A percentile compares a stretch with the other conserved stretches of the same genome.
Evolutionary conservation across 2,113 vertebrate genomes (phyloP).

Genomic region (Lophochroa leadbeateri): DNA sequence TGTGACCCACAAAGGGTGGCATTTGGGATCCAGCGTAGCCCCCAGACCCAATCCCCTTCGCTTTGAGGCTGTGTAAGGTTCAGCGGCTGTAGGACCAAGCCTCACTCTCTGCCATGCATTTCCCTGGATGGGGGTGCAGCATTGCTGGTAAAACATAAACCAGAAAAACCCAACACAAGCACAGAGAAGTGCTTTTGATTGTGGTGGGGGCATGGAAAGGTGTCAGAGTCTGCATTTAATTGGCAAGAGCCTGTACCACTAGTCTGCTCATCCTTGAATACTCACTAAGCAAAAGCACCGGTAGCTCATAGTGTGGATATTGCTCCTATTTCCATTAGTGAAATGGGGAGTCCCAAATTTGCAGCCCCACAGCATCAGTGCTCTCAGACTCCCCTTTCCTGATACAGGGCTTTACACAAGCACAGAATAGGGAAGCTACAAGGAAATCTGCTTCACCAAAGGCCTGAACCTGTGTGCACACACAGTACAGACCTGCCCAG

Average conservation of each 20-base stretch:
- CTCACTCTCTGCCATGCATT: fast-evolving
- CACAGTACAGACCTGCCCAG: not conserved
- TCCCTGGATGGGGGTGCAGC: not conserved
- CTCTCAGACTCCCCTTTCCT: not conserved
- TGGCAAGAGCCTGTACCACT: not conserved
- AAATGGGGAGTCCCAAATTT: not conserved
- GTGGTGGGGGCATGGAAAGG: not conserved
- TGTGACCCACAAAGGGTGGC: not conserved
- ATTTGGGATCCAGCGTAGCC: not conserved
- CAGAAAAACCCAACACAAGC: not conserved
- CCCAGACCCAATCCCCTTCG: fast-evolving
- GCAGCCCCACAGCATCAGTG: not conserved
- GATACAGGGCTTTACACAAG: not conserved
- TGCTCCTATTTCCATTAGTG: not conserved
- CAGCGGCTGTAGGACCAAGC: not conserved
- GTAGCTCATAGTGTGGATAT: not conserved
- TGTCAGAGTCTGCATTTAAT: not conserved
- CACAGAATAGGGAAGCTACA: not conserved
- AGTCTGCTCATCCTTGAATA: not conserved
- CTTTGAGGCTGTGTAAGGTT: not conserved
- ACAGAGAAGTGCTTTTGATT: not conserved
- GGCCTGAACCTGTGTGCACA: not conserved
- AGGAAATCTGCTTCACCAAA: not conserved
- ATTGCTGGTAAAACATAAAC: not conserved
- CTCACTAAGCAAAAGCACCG: not conserved